Conservation (phyloP, 2,113 vertebrate species). For the Riparia riparia region DNA sequence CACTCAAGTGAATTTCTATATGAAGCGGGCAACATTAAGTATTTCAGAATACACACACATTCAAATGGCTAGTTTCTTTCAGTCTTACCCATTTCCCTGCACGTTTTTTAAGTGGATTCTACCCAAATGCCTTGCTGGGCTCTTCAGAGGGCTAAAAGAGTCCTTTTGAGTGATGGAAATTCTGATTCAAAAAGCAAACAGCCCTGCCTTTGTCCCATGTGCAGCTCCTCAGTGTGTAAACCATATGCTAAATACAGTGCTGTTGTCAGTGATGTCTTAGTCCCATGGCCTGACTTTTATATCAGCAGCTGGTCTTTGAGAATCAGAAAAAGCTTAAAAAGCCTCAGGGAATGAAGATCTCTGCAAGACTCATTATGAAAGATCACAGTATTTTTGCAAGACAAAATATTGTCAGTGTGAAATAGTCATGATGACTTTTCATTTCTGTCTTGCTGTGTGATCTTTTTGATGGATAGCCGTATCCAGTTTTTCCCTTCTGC, state of each 20-base stretch:
- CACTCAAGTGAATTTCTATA: not conserved
- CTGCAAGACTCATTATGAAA: not conserved
- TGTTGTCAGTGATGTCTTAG: conserved; percentile 11
- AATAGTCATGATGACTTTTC: not conserved
- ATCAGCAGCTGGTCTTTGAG: conserved; percentile 3
- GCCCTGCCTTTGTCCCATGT: conserved; percentile 8
- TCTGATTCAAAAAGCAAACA: conserved; percentile 5
- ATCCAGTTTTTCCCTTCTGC: not conserved
- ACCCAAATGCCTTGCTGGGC: not conserved
- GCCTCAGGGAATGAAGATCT: conserved; percentile 7
- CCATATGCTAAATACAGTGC: not conserved
- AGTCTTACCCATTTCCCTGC: not conserved
- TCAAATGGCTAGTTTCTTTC: not conserved
- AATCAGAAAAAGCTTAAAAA: not conserved
- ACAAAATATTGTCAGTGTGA: not conserved
- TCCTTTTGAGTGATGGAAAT: not conserved
- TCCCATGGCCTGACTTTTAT: not conserved
- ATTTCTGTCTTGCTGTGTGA: not conserved
- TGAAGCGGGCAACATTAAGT: not conserved
- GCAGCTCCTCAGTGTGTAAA: not conserved
- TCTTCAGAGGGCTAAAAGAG: not conserved
- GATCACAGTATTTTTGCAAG: conserved; percentile 16
- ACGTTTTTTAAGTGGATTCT: not conserved
- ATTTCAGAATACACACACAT: not conserved
- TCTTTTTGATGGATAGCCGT: not conserved